Evolutionary conservation across 2,797 vertebrate genomes (phyloP).

Genomic region (Nasua narica): DNA sequence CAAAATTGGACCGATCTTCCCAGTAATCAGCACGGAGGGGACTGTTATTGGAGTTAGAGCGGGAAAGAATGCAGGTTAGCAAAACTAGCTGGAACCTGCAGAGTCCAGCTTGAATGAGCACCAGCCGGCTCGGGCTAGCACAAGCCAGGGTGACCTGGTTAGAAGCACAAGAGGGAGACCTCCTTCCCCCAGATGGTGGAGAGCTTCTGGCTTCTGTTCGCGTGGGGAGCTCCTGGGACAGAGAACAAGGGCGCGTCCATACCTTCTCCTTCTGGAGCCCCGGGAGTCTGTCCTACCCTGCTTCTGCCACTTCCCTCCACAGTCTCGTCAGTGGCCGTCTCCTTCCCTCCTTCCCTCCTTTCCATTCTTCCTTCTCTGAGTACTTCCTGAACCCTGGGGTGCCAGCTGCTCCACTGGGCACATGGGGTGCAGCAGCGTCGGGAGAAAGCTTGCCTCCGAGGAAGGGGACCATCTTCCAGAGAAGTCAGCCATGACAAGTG

Average conservation of each 20-base stretch:
- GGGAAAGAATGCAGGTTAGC: neutral
- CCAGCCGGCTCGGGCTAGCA: too few relatives aligned
- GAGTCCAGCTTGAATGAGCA: neutral
- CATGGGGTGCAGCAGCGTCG: too few relatives aligned
- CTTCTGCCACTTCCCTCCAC: neutral
- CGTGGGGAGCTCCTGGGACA: neutral
- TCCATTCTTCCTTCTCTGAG: neutral
- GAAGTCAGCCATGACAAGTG: neutral
- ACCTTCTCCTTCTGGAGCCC: neutral
- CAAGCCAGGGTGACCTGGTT: neutral
- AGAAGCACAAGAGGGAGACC: accelerated
- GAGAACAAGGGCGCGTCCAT: neutral
- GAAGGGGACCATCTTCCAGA: neutral
- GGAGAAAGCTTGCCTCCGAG: neutral
- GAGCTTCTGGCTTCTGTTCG: neutral
- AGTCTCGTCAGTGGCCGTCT: too few relatives aligned
- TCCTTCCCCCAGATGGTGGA: neutral
- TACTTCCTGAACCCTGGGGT: neutral
- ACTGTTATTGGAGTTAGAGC: neutral
- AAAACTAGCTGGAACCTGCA: neutral
- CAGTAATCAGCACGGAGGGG: neutral
- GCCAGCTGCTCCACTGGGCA: neutral
- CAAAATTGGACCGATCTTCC: neutral
- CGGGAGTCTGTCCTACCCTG: neutral
- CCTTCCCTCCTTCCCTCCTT: neutral